Base-by-base conservation (phyloP, 2,797 vertebrate genomes). In the Anguilla obscura region DNA sequence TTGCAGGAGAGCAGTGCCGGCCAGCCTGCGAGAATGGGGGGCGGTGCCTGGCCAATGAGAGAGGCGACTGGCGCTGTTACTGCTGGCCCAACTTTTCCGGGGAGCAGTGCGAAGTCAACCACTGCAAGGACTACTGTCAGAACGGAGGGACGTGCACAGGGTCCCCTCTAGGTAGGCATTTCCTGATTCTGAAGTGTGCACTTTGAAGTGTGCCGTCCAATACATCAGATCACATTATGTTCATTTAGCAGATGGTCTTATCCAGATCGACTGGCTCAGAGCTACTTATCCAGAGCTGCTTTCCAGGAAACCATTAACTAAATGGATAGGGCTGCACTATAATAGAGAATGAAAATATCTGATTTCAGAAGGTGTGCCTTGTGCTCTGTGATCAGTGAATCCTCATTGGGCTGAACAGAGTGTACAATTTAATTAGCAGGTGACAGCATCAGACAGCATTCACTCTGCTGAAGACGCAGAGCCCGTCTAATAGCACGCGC, bases 11-110 rank as follows among this genome's bases (percentile, higher is more conserved):
- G 85, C 94, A 94, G 52, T 98, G 97, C 88, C 95, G 94, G 89
- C 88, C 97, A 18, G 94, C 89, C 74, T 98, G 97, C 93, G 95
- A 97, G 92, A 97, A 98, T 6, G 97, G 97, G 89, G 97, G 97
- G 9, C 95, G 94, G 87, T 98, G 97, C 92, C 91, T 97, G 85
- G 93, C 96, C 74, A 98, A 98, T 0, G 97, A 98, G 93, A 97
- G 96, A 86, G 96, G 97, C 14, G 94, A 97, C 82, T 93, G 94
- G 0, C 95, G 96, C 0, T 98, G 97, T 88, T 95, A 96, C 88
- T 98, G 97, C 92, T 97, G 96, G 96, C 97, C 97, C 0, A 97
- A 95, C 92, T 98, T 96, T 91, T 97, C 97, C 0, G 97, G 97
- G 8, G 96, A 97, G 83, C 94, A 95, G 90, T 98, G 97, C 93